phyloP scores from a whole-genome alignment of 2,797 vertebrate genomes.

The Gobionotothen gibberifrons region DNA sequence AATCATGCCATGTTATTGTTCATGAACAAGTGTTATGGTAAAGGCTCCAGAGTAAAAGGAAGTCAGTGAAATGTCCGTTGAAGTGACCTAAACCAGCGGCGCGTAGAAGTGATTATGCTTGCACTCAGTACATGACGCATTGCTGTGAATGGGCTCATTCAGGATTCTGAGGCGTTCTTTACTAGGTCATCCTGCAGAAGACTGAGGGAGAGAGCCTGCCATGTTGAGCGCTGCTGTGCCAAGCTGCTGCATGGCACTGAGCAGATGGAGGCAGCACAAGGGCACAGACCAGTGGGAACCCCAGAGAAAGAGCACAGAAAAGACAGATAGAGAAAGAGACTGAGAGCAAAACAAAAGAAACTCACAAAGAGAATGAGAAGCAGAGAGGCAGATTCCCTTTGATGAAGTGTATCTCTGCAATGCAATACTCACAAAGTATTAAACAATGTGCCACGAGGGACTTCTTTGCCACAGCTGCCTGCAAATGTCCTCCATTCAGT shows the following conservation, averaged over 20 bases:
- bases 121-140: constrained; percentile 25
- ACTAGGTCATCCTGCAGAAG: constrained; percentile 77
- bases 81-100: constrained; percentile 17
- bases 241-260: constrained; percentile 86
- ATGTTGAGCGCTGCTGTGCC: constrained; percentile 87
- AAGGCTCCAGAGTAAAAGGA: not conserved
- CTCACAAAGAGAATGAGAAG: constrained; percentile 30
- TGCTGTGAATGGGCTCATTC: constrained; percentile 71
- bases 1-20: not conserved
- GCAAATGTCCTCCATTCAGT: constrained; percentile 17
- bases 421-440: constrained; percentile 19
- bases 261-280: constrained; percentile 86
- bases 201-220: constrained; percentile 84
- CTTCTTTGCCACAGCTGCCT: constrained; percentile 7
- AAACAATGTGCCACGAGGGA: constrained; percentile 24
- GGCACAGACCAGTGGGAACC: constrained; percentile 83
- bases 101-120: constrained; percentile 12
- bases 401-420: constrained; percentile 39
- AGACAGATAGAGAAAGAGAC: constrained; percentile 41
- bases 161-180: constrained; percentile 63
- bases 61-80: constrained; percentile 27
- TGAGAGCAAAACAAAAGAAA: constrained; percentile 36
- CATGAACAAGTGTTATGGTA: not conserved
- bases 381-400: constrained; percentile 10
- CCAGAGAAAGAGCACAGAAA: constrained; percentile 40